Evolutionary conservation across 2,113 vertebrate genomes (phyloP), one percentile per base, ranked within the genome.

Genomic region (Chlorodrepanis virens): DNA sequence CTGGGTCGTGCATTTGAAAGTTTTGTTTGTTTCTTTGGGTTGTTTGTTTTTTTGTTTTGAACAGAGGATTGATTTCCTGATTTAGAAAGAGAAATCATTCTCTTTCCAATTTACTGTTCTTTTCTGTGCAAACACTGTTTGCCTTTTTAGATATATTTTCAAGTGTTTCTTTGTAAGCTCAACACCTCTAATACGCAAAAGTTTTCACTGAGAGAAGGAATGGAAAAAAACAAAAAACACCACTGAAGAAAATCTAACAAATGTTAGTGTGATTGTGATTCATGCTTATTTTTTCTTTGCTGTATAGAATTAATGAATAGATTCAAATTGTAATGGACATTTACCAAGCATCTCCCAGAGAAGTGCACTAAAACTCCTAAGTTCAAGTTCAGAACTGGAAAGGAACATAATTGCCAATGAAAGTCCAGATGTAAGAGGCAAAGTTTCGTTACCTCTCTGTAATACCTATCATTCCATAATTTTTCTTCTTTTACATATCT

Each of bases 211-310:
- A 72, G n/a, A 86, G 6, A 74, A 77, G 6, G 4, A 81, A 52
- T 6, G 6, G 13, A 13, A 72, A 14, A 80, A 80, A 39, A 1
- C 11, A 3, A 28, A 74, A 89, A 63, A 45, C 37, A 7, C 5
- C 33, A 33, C 25, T 24, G 45, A 63, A 77, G 31, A 89, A 84
- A 74, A 75, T 25, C 12, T 28, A 15, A 77, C 23, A 77, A 50
- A 2, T 0, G 0, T 44, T 78, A 42, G 24, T 22, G 21, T 15
- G 6, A 27, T 10, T 8, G 20, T 68, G 14, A 21, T 56, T 68
- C 9, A 21, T 4, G 1, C 3, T 63, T 49, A 19, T 83, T 39
- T 76, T 69, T 84, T 29, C 14, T 59, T 83, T 64, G 6, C 5
- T 59, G 18, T 60, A 39, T 10, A 65, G 14, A 64, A 89, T 53